phyloP scores from a whole-genome alignment of 2,113 vertebrate species.

The Sardina pilchardus region DNA sequence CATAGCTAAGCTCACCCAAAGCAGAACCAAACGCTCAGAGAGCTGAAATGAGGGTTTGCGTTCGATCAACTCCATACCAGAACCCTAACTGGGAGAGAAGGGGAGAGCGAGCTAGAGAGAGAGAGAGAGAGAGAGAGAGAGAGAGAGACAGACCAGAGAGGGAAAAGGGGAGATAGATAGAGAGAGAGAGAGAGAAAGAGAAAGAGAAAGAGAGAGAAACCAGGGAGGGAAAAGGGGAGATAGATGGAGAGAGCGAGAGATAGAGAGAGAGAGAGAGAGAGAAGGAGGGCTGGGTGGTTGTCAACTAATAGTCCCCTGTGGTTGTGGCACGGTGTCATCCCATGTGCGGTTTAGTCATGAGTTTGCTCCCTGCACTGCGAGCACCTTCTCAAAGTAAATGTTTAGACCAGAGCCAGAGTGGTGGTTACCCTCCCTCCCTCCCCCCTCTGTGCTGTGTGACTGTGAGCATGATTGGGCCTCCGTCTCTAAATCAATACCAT shows the following conservation, averaged over 20 bases:
- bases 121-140: not conserved
- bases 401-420: not conserved
- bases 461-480: too few species aligned
- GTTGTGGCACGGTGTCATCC: not conserved
- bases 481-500: not conserved
- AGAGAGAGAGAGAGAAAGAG: not conserved
- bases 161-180: too few species aligned
- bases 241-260: too few species aligned
- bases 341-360: not conserved
- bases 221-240: too few species aligned
- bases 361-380: not conserved
- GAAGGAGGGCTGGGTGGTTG: too few species aligned
- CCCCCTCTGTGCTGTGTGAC: too few species aligned
- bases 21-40: not conserved
- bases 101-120: not conserved
- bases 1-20: not conserved
- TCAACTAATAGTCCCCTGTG: not conserved
- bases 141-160: too few species aligned
- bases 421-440: too few species aligned
- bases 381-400: not conserved
- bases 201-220: not conserved
- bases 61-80: not conserved
- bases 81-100: not conserved
- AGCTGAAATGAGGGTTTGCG: not conserved
- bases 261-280: too few species aligned